A percentile compares a stretch with the other conserved stretches of the same genome.
These are phyloP conservation scores for Pterophyllum scalare DNA, from an alignment of 2,113 vertebrate species.

Conservation along the genomic window DNA sequence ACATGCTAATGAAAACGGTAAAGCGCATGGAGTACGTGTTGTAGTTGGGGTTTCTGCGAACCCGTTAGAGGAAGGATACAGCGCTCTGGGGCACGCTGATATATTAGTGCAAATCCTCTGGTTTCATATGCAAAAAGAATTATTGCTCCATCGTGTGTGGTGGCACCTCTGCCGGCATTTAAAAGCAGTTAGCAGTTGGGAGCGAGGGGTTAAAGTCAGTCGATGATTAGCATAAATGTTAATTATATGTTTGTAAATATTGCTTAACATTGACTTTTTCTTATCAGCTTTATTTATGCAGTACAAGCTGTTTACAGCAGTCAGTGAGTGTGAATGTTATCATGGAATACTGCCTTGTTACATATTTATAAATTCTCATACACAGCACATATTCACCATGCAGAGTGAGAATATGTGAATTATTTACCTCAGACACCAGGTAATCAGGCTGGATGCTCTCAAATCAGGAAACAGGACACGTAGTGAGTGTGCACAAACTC, in stretches of 20 bases:
- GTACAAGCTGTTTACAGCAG: background rate
- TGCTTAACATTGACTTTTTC: background rate
- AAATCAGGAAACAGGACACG: constrained; percentile 37
- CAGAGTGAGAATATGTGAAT: constrained; percentile 40
- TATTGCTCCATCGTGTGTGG: too few species aligned
- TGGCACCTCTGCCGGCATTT: too few species aligned
- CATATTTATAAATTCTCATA: background rate
- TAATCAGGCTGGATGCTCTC: constrained; percentile 15
- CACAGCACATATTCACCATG: background rate
- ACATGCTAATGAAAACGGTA: too few species aligned
- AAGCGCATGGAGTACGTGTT: too few species aligned
- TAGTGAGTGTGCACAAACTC: constrained; percentile 12
- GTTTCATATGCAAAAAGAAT: too few species aligned
- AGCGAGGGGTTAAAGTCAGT: too few species aligned
- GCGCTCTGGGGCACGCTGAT: too few species aligned
- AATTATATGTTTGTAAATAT: background rate
- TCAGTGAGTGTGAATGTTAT: background rate
- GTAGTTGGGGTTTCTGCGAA: too few species aligned
- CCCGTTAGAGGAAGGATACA: too few species aligned
- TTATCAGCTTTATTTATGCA: background rate
- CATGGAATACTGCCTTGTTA: background rate
- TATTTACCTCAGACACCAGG: constrained; percentile 51
- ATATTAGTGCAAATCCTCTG: too few species aligned
- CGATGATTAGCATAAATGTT: background rate
- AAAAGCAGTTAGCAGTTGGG: too few species aligned